These are phyloP conservation scores for Mastacembelus armatus DNA, from an alignment of 2,797 vertebrate genomes.

Conservation along the genomic window DNA sequence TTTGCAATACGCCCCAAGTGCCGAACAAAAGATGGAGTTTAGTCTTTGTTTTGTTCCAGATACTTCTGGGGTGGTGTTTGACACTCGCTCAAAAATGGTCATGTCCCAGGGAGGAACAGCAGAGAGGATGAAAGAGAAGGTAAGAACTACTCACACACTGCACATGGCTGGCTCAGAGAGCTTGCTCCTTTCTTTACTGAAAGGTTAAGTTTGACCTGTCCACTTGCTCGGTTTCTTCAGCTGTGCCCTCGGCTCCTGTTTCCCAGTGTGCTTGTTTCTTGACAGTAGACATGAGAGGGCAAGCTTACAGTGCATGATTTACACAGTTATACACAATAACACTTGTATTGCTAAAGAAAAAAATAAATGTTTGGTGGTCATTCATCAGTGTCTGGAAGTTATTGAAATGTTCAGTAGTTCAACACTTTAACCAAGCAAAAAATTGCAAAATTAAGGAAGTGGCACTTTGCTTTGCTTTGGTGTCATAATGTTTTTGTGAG, in stretches of 20 bases:
- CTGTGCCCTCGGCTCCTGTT: conserved; percentile 14
- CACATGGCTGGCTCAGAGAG: not conserved
- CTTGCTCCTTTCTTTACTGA: not conserved
- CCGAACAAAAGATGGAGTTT: conserved; percentile 8
- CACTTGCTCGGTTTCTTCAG: conserved; percentile 12
- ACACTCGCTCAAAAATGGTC: conserved; percentile 94
- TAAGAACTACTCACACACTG: conserved; percentile 60
- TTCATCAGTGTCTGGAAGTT: not conserved
- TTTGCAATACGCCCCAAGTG: conserved; percentile 62
- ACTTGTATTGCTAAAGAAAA: not conserved
- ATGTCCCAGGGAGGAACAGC: conserved; percentile 95
- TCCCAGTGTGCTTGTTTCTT: conserved; percentile 20
- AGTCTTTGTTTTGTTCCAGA: conserved; percentile 75
- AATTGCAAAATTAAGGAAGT: too few relatives aligned
- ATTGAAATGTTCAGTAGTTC: not conserved
- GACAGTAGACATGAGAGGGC: conserved; percentile 3
- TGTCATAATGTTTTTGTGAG: not conserved
- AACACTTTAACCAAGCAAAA: not conserved
- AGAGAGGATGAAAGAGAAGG: conserved; percentile 98
- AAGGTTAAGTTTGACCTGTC: not conserved
- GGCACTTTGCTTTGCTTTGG: not conserved
- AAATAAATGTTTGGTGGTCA: not conserved
- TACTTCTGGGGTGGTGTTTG: conserved; percentile 93
- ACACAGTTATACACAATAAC: too few relatives aligned
- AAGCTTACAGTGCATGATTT: conserved; percentile 24